Evolutionary conservation across 92 coral and sea anemone genomes (phyloP).

Genomic region (Epizoanthus scotinus): DNA sequence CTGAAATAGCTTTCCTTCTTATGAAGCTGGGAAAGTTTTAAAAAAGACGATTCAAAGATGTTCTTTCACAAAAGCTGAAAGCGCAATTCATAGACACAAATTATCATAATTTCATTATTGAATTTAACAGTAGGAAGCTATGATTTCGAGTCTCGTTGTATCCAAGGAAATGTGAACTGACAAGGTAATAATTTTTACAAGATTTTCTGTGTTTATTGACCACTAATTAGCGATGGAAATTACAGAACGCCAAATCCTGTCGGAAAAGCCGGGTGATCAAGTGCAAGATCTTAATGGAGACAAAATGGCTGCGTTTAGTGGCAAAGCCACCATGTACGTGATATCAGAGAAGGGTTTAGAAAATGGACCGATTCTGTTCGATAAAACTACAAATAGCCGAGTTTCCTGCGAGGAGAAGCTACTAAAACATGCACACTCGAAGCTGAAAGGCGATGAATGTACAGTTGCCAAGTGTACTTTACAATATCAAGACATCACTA

Average conservation of each 20-base stretch:
- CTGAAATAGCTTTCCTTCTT: not conserved
- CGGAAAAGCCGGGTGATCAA: not conserved
- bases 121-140: not conserved
- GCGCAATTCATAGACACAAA: not conserved
- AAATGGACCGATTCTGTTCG: constrained; percentile 40
- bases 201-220: not conserved
- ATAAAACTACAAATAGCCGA: constrained; percentile 42
- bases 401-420: constrained; percentile 12
- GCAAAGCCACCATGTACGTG: constrained; percentile 77
- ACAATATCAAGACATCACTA: not conserved
- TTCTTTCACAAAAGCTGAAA: not conserved
- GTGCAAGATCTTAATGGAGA: not conserved
- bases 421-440: constrained; percentile 15
- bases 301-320: constrained; percentile 7
- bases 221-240: not conserved
- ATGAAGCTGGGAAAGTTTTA: not conserved
- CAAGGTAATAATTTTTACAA: not conserved
- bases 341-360: constrained; percentile 71
- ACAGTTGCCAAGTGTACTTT: not conserved
- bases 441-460: not conserved
- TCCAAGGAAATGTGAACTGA: not conserved
- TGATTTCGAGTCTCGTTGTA: not conserved
- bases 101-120: not conserved
- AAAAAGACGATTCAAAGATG: not conserved
- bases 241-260: not conserved